Evolutionary conservation across 2,797 vertebrate species (phyloP).

Genomic region (Sciurus vulgaris): DNA sequence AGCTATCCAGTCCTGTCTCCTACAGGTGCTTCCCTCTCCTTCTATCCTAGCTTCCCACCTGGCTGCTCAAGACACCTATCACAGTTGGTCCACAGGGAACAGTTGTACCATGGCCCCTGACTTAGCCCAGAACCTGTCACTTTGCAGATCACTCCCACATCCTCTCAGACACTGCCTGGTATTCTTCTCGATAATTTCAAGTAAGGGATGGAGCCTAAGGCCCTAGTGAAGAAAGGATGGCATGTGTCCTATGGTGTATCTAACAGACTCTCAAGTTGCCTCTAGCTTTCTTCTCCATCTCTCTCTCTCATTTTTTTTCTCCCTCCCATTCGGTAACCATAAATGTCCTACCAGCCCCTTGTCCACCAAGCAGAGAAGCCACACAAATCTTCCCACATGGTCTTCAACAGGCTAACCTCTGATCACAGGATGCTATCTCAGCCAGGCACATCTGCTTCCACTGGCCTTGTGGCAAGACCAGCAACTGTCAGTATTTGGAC

Average conservation of each 20-base stretch:
- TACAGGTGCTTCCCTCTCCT: not conserved
- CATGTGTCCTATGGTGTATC: too few species aligned
- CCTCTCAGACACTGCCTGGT: not conserved
- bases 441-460: not conserved
- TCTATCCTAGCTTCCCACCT: not conserved
- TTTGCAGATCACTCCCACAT: not conserved
- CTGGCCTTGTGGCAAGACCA: not conserved
- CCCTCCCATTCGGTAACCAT: not conserved
- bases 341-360: not conserved
- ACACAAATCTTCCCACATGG: not conserved
- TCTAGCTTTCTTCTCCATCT: not conserved
- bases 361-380: not conserved
- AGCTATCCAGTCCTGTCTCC: not conserved
- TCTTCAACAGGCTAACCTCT: not conserved
- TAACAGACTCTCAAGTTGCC: not conserved
- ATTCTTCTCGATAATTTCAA: not conserved
- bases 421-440: not conserved
- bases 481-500: not conserved
- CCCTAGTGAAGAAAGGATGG: not conserved
- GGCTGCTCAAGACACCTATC: fast-evolving
- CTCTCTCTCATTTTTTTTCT: not conserved
- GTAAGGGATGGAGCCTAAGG: not conserved
- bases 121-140: not conserved
- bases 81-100: not conserved
- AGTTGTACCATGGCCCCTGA: not conserved